Evolutionary conservation across 2,113 vertebrate species (phyloP), one percentile per base, ranked within the genome.

Genomic region (Anguilla japonica): DNA sequence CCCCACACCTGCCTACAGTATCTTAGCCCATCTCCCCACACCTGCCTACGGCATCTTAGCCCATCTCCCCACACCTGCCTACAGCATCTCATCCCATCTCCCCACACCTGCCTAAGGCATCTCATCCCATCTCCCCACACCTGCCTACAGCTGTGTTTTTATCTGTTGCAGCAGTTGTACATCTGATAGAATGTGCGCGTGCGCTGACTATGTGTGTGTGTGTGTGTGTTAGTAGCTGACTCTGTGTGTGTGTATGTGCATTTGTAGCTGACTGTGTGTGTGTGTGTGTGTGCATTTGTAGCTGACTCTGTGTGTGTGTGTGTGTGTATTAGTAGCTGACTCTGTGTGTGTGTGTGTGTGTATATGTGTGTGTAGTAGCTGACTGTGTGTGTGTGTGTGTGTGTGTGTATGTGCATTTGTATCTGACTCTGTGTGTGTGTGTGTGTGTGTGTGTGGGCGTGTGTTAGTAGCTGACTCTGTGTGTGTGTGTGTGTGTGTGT

Each of bases 381-480:
- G 43, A 46, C 43, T 2, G 1, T 40, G 56, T 56, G 0, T 15
- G 22, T 40, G 56, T 56, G 0, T 15, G 22, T 63, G 87, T 22
- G 26, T n/a, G 22, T 71, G 22, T 71, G 63, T 71, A 9, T 26
- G 22, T 71, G 22, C n/a, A 3, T 71, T 7, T 71, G 63, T 71
- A 22, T 1, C 43, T 60, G 57, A 18, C 14, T 60, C 6, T 60
- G 3, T 60, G 57, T 29, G 3, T 67, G 26, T n/a, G 26, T 67
- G 41, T 86, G 85, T 29, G 41, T 53, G 57, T 56, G 78, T 67
- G 41, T 86, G 85, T 29, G 41, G 41, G 57, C 41, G 78, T 39
- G 18, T 41, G 46, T 84, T 9, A 34, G 34, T 34, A 34, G 1
- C 34, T 18, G 18, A 22, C 18, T 67, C 9, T 34, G 26, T 26